Evolutionary conservation across 2,888 invertebrate species (phyloP), one percentile per base, ranked within the genome.

Genomic region (Ptychoptera albimana): DNA sequence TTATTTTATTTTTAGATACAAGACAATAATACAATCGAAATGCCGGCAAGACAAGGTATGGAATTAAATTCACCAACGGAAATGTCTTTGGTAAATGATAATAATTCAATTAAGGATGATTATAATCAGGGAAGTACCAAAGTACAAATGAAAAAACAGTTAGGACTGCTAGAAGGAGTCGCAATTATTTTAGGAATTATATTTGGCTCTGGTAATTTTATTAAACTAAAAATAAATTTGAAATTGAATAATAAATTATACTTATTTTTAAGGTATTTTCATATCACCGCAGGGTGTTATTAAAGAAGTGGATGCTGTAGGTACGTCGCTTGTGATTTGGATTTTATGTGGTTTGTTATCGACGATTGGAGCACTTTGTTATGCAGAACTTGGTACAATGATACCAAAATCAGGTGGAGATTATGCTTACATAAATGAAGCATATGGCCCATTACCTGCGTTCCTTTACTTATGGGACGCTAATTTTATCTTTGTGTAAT

Each of bases 401-500:
- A 81, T 97, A 57, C 86, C 91, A 4, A 85, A 89, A 58, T 93
- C 92, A 47, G 96, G 96, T 15, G 96, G 94, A 2, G 96, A 97
- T 68, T 97, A 97, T 64, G 92, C 93, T 32, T 97, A 97, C 57
- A 93, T 97, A 50, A 75, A 80, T 56, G 84, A 92, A 64, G 87
- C 94, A 2, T 96, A 81, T 59, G 96, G 96, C 23, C 75, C 84
- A 2, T 64, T 97, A 45, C 91, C 89, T 12, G 87, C 94, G 0
- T 97, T 97, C 63, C 69, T 98, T 11, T 96, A 89, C 60, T 69
- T 97, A 11, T 97, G 97, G 96, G 91, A 91, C 60, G 92, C 94
- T n/a, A 84, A 89, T 69, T 73, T 94, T 56, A 87, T 96, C 49
- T 92, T 96, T 71, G 91, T 93, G 84, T 94, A 67, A 77, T 89